Base-by-base conservation (phyloP, 1,140 invertebrate species). In the Goniozus legneri region DNA sequence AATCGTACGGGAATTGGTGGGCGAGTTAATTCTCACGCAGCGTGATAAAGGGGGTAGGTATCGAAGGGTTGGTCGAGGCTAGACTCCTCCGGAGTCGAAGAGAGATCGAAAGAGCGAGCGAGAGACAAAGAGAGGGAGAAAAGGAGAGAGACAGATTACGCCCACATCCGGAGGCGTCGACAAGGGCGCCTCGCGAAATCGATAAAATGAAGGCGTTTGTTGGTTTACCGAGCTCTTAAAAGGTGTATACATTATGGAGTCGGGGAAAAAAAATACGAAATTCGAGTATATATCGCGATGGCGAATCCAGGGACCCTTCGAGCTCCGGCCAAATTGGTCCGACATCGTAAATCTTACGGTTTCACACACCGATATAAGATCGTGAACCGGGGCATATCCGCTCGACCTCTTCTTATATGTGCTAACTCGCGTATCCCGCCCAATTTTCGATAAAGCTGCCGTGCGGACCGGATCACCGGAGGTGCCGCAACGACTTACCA, bases 161-260 rank as follows among this genome's bases (percentile, higher is more conserved):
- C 62, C 62, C 56, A 65, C 62, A 64, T 65, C 61, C 62, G 62
- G 54, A 61, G 54, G 47, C 39, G 48, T 45, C 47, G 39, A 34
- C 32, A 44, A 19, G 32, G 20, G 16, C 1, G 54, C 41, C 12
- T 27, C 24, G 52, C 45, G 42, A 52, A 50, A 58, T 62, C 59
- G 24, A 41, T 56, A 27, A 33, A 32, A 35, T n/a, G n/a, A 46
- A 56, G 43, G 36, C 47, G 49, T 57, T 60, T 52, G 43, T 57
- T 44, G 41, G 47, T 56, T 62, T 62, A 62, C 51, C 52, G 44
- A 34, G 22, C n/a, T n/a, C n/a, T n/a, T n/a, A n/a, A n/a, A n/a
- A n/a, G n/a, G n/a, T n/a, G n/a, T n/a, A n/a, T n/a, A n/a, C n/a
- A n/a, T n/a, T n/a, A n/a, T n/a, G n/a, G n/a, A n/a, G n/a, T n/a